Evolutionary conservation across 2,888 invertebrate species (phyloP).

Genomic region (Auanema sp.): DNA sequence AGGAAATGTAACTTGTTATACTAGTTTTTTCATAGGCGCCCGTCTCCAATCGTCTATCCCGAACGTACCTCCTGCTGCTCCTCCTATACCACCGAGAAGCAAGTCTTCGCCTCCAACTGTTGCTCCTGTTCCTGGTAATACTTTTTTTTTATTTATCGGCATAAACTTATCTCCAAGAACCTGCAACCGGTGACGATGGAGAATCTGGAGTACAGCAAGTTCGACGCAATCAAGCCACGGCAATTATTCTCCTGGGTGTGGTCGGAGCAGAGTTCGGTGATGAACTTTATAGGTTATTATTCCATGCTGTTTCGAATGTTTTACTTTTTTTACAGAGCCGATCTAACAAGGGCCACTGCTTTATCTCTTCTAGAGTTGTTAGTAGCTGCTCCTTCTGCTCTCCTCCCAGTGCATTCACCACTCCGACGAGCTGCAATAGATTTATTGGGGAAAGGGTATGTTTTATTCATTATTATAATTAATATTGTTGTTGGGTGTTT

Average conservation of each 20-base stretch:
- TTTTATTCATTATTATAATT: no score
- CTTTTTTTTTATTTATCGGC: no score
- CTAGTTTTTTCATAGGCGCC: conserved; percentile 17
- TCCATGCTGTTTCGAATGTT: neutral
- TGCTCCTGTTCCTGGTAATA: conserved; percentile 26
- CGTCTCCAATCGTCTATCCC: conserved; percentile 42
- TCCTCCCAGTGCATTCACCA: conserved; percentile 88
- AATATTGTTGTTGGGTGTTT: no score
- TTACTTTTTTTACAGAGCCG: conserved; percentile 41
- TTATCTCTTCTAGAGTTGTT: conserved; percentile 90
- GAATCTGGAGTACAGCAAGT: conserved; percentile 65
- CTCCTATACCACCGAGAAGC: conserved; percentile 45
- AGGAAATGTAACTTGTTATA: neutral
- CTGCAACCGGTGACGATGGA: conserved; percentile 33
- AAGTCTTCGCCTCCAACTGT: conserved; percentile 33
- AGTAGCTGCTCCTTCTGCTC: conserved; percentile 80
- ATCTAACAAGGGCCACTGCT: conserved; percentile 63
- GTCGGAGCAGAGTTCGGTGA: conserved; percentile 98
- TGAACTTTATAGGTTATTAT: conserved; percentile 73
- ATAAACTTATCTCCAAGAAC: conserved; percentile 22
- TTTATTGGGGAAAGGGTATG: conserved; percentile 78
- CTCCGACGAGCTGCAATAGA: conserved; percentile 91
- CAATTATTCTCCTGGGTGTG: conserved; percentile 92
- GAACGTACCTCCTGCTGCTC: conserved; percentile 28
- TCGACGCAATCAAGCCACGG: conserved; percentile 91